These are phyloP conservation scores for Volucella bombylans DNA, from an alignment of 2,888 invertebrate species.

Conservation along the genomic window DNA sequence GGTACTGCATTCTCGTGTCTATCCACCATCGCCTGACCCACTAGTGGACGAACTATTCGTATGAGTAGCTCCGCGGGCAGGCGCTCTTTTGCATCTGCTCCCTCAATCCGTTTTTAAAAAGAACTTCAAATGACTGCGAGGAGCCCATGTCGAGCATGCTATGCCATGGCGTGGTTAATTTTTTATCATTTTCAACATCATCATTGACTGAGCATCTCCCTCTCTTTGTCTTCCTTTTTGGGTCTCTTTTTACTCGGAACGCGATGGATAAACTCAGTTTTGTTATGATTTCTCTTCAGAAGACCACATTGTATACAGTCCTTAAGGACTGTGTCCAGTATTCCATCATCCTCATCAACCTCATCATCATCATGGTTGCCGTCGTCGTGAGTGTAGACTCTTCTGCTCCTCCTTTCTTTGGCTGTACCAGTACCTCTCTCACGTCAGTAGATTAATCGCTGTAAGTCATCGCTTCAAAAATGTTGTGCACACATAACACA, in stretches of 20 bases:
- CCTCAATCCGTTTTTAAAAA: not conserved
- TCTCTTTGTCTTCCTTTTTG: constrained; percentile 22
- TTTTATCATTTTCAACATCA: constrained; percentile 71
- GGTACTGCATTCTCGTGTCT: constrained; percentile 59
- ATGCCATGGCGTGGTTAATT: constrained; percentile 70
- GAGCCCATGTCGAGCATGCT: constrained; percentile 58
- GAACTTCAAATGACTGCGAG: constrained; percentile 9
- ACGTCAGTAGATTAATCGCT: constrained; percentile 69
- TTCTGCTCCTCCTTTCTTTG: constrained; percentile 33
- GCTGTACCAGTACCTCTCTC: constrained; percentile 28
- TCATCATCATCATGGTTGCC: constrained; percentile 29
- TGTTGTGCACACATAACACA: constrained; percentile 50
- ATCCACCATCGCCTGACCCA: constrained; percentile 65
- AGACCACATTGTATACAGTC: constrained; percentile 44
- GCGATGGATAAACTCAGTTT: constrained; percentile 32
- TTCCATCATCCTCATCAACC: constrained; percentile 68
- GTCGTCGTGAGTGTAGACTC: constrained; percentile 65
- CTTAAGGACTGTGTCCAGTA: constrained; percentile 63
- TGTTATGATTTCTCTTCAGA: constrained; percentile 71
- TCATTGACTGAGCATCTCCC: constrained; percentile 38
- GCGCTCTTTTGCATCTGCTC: constrained; percentile 59
- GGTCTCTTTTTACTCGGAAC: constrained; percentile 23
- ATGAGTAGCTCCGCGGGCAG: constrained; percentile 38
- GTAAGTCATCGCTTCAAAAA: constrained; percentile 73
- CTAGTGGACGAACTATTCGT: constrained; percentile 38